phyloP scores from a whole-genome alignment of 2,113 vertebrate genomes.

The Otis tarda region DNA sequence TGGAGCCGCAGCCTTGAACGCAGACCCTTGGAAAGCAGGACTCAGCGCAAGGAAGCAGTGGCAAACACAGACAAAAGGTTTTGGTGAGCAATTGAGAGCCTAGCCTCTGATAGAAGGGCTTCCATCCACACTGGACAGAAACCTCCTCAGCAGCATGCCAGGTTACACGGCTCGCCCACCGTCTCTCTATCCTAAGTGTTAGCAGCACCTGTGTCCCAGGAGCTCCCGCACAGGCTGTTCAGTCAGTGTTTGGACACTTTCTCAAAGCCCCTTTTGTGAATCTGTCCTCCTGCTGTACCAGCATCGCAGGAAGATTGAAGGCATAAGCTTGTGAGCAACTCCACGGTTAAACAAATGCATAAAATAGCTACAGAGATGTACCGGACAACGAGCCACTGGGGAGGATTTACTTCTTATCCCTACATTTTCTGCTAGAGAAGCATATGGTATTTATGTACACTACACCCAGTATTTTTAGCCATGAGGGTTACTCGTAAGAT shows the following conservation, averaged over 20 bases:
- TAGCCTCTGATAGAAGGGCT: neutral
- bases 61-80: neutral
- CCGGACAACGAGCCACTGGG: conserved; percentile 8
- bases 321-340: neutral
- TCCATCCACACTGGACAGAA: neutral
- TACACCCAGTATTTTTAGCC: conserved; percentile 1
- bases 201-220: neutral
- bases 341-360: neutral
- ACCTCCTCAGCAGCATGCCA: neutral
- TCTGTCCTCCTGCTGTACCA: neutral
- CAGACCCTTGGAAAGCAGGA: neutral
- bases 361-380: neutral
- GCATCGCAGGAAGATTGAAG: neutral
- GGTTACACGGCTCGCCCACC: neutral
- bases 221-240: neutral
- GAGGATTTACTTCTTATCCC: conserved; percentile 23
- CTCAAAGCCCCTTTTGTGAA: neutral
- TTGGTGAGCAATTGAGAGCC: neutral
- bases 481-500: neutral
- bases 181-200: neutral
- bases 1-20: neutral
- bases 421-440: neutral
- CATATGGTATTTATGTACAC: neutral
- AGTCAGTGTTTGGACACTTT: neutral
- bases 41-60: neutral